A percentile compares a stretch with the other conserved stretches of the same genome.
Evolutionary conservation across 2,797 vertebrate species (phyloP).

Genomic region (Falco rusticolus): DNA sequence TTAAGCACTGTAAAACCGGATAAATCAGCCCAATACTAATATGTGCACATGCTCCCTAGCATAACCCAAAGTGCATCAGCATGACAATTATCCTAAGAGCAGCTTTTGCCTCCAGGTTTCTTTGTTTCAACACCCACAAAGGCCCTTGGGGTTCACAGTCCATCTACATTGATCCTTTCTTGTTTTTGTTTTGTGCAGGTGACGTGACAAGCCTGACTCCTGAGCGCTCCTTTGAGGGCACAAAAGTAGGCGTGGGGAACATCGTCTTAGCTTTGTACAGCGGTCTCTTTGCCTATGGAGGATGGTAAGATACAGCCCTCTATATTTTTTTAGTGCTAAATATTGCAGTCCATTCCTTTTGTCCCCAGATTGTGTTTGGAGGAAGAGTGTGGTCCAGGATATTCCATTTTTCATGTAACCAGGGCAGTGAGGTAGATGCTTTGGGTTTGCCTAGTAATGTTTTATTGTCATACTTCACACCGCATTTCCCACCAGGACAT

Average conservation of each 20-base stretch:
- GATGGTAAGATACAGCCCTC: constrained; percentile 84
- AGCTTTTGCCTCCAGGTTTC: neutral
- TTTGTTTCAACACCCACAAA: neutral
- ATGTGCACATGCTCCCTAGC: accelerated
- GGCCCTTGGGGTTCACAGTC: neutral
- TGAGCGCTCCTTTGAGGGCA: constrained; percentile 86
- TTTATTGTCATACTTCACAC: neutral
- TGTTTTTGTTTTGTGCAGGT: constrained; percentile 73
- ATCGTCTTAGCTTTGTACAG: constrained; percentile 94
- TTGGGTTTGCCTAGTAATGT: neutral
- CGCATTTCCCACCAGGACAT: neutral
- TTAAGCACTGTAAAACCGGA: neutral
- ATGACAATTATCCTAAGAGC: neutral
- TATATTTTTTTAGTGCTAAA: too few species aligned
- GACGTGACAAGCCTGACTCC: constrained; percentile 79
- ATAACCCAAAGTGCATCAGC: accelerated
- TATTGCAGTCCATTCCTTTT: neutral
- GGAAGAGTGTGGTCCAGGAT: neutral
- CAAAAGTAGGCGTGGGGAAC: constrained; percentile 86
- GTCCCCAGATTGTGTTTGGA: neutral
- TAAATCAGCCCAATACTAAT: neutral
- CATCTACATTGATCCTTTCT: neutral
- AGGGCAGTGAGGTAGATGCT: neutral
- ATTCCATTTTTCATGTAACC: neutral
- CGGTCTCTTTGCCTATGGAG: constrained; percentile 95